These are phyloP conservation scores for Ormia ochracea DNA, from an alignment of 2,888 invertebrate genomes.

Conservation along the genomic window DNA sequence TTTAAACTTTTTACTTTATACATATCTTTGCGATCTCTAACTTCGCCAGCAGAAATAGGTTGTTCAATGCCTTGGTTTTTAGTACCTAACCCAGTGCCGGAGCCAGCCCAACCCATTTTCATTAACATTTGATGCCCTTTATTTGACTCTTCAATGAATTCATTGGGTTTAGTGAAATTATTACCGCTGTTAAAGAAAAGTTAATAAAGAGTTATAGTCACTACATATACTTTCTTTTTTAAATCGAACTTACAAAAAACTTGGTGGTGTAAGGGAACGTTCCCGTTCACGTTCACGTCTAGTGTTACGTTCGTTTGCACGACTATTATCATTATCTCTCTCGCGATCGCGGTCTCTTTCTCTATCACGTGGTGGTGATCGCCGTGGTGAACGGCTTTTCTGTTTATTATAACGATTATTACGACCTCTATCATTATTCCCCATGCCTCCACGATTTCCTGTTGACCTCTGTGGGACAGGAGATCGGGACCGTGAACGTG, in stretches of 20 bases:
- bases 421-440: conserved; percentile 69
- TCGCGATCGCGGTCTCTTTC: conserved; percentile 67
- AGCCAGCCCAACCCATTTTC: conserved; percentile 98
- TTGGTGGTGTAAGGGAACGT: conserved; percentile 81
- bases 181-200: conserved; percentile 28
- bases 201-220: background rate
- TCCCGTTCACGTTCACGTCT: conserved; percentile 79
- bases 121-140: conserved; percentile 97
- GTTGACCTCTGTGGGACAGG: conserved; percentile 70
- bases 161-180: conserved; percentile 75
- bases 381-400: conserved; percentile 77
- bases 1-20: conserved; percentile 81
- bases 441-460: conserved; percentile 28
- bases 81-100: conserved; percentile 93
- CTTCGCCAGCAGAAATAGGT: conserved; percentile 94
- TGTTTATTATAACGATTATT: conserved; percentile 73
- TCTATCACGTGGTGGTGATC: conserved; percentile 71
- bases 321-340: conserved; percentile 62
- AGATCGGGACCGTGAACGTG: conserved; percentile 78
- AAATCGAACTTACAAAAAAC: conserved; percentile 82
- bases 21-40: conserved; percentile 92
- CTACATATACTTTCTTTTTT: background rate
- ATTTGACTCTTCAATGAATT: conserved; percentile 90
- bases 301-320: conserved; percentile 72
- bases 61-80: conserved; percentile 97